Evolutionary conservation across 2,888 invertebrate species (phyloP), one percentile per base, ranked within the genome.

Genomic region (Thera obeliscata): DNA sequence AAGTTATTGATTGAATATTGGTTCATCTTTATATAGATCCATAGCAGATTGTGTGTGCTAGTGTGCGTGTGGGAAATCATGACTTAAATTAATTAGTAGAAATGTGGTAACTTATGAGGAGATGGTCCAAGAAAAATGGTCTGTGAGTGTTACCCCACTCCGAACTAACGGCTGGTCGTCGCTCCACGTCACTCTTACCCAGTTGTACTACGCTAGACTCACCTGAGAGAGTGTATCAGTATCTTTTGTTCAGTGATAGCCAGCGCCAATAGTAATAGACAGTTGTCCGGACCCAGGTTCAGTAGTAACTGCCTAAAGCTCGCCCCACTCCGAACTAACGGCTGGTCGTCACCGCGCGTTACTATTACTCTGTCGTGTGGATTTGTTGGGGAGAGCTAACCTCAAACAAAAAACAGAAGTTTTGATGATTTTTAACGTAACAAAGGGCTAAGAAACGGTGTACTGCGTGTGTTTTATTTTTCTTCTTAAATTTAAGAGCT

Each of bases 211-310:
- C 22, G 22, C 22, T 22, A 22, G 22, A 22, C 22, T 22, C 22
- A 22, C 22, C 22, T 95, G 62, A 99, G 94, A 9, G 99, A 99
- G 92, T 99, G 99, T 85, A 99, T 97, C 66, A 99, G 94, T 84
- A 99, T 97, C 94, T 99, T 99, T 90, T 99, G 99, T 89, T 99
- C 99, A 1, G 99, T 97, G 76, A 99, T 94, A 11, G 98, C 98
- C 77, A 98, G 93, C 48, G 99, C 94, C 64, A 99, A 93, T 64
- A 99, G 95, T 78, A 98, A 95, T 81, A 99, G 94, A 84, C 98
- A 98, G 91, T 99, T 98, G 80, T 99, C 99, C 0, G 99, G 96
- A 55, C 99, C 98, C 65, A 99, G 94, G 90, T 98, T 98, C 76
- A 97, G 95, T 70, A 99, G 92, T 70, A 99, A 91, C 80, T 98